phyloP scores from a whole-genome alignment of 2,888 invertebrate species.

The Andricus quercusramuli region DNA sequence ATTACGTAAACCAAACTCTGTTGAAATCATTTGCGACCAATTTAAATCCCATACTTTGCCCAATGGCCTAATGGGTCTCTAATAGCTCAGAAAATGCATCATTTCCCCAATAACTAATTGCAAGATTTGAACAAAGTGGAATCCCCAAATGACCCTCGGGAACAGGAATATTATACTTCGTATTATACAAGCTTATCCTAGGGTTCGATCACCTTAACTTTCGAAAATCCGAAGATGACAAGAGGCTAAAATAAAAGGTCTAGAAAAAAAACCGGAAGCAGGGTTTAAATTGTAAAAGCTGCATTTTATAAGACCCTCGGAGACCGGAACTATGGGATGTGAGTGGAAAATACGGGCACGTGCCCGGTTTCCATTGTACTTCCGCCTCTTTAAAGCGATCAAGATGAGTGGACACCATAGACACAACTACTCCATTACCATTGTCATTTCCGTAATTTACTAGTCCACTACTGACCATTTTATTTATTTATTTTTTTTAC shows the following conservation, averaged over 20 bases:
- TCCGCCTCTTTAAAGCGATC: slow-evolving; percentile 34
- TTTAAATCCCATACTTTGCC: background rate
- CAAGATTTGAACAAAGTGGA: background rate
- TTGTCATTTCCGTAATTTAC: slow-evolving; percentile 34
- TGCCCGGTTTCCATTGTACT: slow-evolving; percentile 59
- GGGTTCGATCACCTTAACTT: background rate
- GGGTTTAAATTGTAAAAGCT: background rate
- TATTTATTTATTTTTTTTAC: slow-evolving; percentile 31
- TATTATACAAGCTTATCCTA: background rate
- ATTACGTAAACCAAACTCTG: background rate
- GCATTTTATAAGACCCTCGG: slow-evolving; percentile 46
- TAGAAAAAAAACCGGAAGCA: slow-evolving; percentile 23
- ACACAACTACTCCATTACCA: slow-evolving; percentile 57
- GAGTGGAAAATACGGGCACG: slow-evolving; percentile 71
- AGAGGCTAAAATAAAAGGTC: background rate
- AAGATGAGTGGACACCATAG: slow-evolving; percentile 14
- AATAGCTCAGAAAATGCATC: background rate
- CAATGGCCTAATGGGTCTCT: background rate
- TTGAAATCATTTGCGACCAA: background rate
- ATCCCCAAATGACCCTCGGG: background rate
- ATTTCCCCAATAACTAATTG: background rate
- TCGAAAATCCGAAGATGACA: background rate
- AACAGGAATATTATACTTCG: background rate
- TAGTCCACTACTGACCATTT: slow-evolving; percentile 18
- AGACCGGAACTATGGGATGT: slow-evolving; percentile 66